Evolutionary conservation across 2,797 vertebrate genomes (phyloP).

Genomic region (Danio albolineatus): DNA sequence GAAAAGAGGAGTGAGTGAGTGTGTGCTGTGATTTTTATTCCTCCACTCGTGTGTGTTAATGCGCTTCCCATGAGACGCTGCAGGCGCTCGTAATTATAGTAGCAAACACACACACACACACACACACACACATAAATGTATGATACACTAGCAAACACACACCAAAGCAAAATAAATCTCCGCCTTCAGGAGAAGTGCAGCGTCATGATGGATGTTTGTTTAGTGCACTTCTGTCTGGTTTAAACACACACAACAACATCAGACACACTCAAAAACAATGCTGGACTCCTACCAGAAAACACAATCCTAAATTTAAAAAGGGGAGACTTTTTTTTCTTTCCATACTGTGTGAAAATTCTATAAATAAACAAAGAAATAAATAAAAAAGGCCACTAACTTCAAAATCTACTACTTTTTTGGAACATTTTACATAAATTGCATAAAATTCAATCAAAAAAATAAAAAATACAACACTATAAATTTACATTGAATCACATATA

Average conservation of each 20-base stretch:
- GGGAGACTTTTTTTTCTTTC: neutral
- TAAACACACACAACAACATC: neutral
- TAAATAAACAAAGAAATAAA: no score
- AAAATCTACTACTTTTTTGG: no score
- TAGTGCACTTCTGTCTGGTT: conserved; percentile 14
- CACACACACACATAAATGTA: conserved; percentile 21
- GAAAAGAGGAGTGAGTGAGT: conserved; percentile 1
- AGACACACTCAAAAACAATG: neutral
- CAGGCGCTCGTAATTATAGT: conserved; percentile 82
- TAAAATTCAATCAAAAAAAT: no score
- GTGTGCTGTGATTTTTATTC: conserved; percentile 63
- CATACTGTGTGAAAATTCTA: no score
- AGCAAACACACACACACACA: conserved; percentile 64
- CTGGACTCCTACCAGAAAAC: neutral
- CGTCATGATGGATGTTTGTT: conserved; percentile 20
- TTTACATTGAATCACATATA: no score
- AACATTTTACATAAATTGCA: no score
- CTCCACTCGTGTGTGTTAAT: conserved; percentile 83
- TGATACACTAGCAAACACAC: conserved; percentile 9
- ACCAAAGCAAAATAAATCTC: conserved; percentile 20
- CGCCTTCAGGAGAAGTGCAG: conserved; percentile 7
- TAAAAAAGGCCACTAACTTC: no score
- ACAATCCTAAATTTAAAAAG: conserved; percentile 5
- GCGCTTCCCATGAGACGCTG: conserved; percentile 78
- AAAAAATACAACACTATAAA: no score